Base-by-base conservation (phyloP, 1,140 invertebrate species). In the Drosophila mojavensis region DNA sequence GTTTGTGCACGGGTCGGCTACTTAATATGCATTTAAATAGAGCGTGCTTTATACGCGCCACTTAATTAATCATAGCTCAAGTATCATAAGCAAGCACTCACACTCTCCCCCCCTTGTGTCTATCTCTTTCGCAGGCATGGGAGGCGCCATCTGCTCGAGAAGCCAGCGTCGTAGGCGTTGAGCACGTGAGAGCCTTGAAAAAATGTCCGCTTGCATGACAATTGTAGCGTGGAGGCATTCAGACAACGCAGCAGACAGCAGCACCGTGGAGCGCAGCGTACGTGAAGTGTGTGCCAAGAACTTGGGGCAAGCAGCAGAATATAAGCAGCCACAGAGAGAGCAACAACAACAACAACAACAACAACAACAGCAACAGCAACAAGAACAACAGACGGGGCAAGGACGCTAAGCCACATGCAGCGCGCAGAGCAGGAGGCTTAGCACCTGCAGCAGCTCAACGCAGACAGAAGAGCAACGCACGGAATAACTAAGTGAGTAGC, bases 201-300 rank as follows among this genome's bases (percentile, higher is more conserved):
- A 86, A 88, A 88, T 88, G 83, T 75, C 72, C 72, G 83, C 80
- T 88, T 89, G 83, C 84, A 89, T 88, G 83, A 88, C 83, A 88
- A 88, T 88, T 89, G 84, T 83, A 89, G 84, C 84, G 80, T 89
- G 83, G 79, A 79, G 77, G 84, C 84, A 89, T 89, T 89, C 74
- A 89, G 74, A 86, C 78, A 86, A 83, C 83, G 79, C 79, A 88
- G 76, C 81, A 84, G 81, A 77, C 77, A 70, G 68, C 77, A 67
- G 68, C 79, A 68, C 79, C 78, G 83, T 74, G 77, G 76, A 74
- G 83, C 76, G 83, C 75, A 75, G 72, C 67, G 79, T 88, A 88
- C 83, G 83, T 88, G 83, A 83, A 88, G 83, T 78, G 83, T 80
- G 65, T 88, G 80, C 70, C 50, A 89, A 88, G 58, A 78, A 86